Conservation (phyloP, 2,113 vertebrate species). For the Ameiurus melas region DNA sequence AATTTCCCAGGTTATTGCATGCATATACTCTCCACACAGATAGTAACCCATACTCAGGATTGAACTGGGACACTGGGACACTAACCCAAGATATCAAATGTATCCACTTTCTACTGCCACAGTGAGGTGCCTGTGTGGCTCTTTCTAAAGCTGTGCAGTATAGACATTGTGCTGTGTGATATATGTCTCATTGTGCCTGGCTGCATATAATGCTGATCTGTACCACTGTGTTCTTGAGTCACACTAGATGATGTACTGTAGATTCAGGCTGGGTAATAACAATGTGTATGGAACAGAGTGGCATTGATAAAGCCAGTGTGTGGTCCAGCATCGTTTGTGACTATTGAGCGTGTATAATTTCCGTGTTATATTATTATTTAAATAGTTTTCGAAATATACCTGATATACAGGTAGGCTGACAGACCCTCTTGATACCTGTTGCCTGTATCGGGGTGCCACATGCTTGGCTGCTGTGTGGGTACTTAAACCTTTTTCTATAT, state of each 20-base stretch:
- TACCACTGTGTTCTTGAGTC: conserved; percentile 39
- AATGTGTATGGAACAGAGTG: conserved; percentile 44
- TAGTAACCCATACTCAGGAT: neutral
- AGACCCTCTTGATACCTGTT: neutral
- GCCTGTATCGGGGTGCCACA: neutral
- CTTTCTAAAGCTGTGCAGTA: neutral
- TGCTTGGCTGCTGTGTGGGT: neutral
- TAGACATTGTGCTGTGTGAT: conserved; percentile 29
- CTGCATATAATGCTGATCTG: conserved; percentile 29
- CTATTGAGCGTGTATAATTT: neutral
- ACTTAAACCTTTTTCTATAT: neutral
- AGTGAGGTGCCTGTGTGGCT: neutral
- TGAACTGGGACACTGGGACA: neutral
- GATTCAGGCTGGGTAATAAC: conserved; percentile 28
- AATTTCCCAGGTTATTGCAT: neutral
- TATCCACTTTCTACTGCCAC: neutral
- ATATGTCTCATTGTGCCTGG: conserved; percentile 28
- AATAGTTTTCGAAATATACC: neutral
- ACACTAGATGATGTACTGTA: conserved; percentile 34
- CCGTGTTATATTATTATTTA: neutral
- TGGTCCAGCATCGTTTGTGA: conserved; percentile 16
- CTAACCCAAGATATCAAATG: neutral
- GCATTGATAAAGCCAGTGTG: conserved; percentile 33
- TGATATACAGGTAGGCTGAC: too few relatives aligned
- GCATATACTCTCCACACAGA: neutral